These are phyloP conservation scores for Aurelia sp. DNA, from an alignment of 30 jellyfish, hydroid and myxozoan genomes.

Conservation along the genomic window DNA sequence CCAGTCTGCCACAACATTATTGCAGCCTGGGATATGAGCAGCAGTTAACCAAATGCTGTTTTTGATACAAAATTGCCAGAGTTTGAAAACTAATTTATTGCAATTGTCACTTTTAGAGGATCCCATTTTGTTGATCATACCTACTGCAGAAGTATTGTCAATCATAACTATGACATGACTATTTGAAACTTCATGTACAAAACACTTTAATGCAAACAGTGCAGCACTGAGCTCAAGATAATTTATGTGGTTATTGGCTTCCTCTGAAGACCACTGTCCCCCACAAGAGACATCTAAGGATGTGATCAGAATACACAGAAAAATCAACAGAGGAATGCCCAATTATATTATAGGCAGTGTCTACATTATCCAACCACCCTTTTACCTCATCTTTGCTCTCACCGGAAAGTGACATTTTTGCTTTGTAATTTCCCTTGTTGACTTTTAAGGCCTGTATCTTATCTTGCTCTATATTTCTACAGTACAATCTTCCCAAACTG, in stretches of 20 bases:
- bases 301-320: conserved; percentile 40
- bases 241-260: conserved; percentile 46
- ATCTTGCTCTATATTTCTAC: conserved; percentile 7
- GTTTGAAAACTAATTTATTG: conserved; percentile 8
- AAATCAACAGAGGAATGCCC: conserved; percentile 19
- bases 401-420: conserved; percentile 25
- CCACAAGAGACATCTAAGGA: conserved; percentile 25
- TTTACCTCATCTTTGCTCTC: conserved; percentile 17
- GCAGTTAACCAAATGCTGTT: conserved; percentile 61
- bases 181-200: background rate
- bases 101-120: conserved; percentile 27
- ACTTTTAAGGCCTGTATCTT: conserved; percentile 6
- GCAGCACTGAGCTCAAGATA: conserved; percentile 47
- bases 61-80: conserved; percentile 46
- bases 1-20: conserved; percentile 36
- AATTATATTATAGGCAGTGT: conserved; percentile 7
- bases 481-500: conserved; percentile 35
- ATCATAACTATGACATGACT: conserved; percentile 31
- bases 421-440: conserved; percentile 3
- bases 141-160: conserved; percentile 56
- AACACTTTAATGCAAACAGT: conserved; percentile 10
- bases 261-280: conserved; percentile 44
- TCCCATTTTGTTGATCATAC: conserved; percentile 34
- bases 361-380: conserved; percentile 37
- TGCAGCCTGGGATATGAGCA: conserved; percentile 58